Conservation (phyloP, 2,113 vertebrate species). For the Malurus alboscapulatus region DNA sequence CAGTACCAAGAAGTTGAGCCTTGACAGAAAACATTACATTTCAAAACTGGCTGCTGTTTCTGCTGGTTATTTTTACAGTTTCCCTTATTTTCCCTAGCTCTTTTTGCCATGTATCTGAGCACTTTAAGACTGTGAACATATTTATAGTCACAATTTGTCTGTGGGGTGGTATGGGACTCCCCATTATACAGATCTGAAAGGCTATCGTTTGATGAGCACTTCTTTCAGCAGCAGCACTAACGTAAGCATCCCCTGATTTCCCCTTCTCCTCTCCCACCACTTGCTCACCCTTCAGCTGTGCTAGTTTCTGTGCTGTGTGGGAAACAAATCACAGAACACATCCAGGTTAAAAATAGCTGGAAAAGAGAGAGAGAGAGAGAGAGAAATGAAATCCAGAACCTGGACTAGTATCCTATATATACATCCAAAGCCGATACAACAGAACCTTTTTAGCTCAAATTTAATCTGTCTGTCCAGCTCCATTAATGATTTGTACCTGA, state of each 20-base stretch:
- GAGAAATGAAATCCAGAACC: slow-evolving; percentile 45
- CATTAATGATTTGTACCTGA: not conserved
- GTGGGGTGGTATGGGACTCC: not conserved
- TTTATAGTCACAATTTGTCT: not conserved
- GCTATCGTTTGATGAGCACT: not conserved
- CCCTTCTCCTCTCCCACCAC: not conserved
- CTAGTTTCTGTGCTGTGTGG: not conserved
- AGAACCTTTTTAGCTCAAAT: not conserved
- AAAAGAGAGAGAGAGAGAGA: not conserved
- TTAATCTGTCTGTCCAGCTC: not conserved
- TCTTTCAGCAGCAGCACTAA: not conserved
- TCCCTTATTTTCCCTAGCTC: not conserved
- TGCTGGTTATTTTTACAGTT: not conserved
- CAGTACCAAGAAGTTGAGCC: not conserved
- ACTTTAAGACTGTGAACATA: not conserved
- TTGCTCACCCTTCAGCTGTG: slow-evolving; percentile 16
- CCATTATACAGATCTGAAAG: not conserved
- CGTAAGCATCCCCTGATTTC: not conserved
- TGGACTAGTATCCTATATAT: not conserved
- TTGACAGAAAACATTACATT: not conserved
- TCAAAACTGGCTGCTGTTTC: not conserved
- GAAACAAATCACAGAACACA: slow-evolving; percentile 30
- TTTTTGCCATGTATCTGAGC: not conserved
- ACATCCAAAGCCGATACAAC: not conserved
- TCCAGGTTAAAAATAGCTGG: slow-evolving; percentile 55